Base-by-base conservation (phyloP, 2,888 invertebrate species). In the Polylopha cassiicola region DNA sequence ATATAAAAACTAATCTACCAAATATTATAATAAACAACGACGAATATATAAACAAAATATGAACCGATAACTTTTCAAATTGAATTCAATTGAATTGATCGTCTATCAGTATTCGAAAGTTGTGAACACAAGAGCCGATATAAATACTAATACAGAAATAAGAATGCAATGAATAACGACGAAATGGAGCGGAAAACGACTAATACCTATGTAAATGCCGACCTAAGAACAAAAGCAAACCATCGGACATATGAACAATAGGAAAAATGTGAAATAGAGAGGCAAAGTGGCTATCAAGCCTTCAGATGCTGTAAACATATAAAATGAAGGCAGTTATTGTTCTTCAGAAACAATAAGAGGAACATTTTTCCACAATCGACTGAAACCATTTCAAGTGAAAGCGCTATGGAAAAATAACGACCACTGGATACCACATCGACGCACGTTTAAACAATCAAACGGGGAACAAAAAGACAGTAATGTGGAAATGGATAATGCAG, bases 361-460 rank as follows among this genome's bases (percentile, higher is more conserved):
- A 73, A 78, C 76, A 79, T 80, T 79, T 74, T 82, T 79, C 75
- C 79, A 78, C 82, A 80, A 79, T 77, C 78, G 79, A 80, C 73
- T 81, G 76, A 73, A 73, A 71, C 80, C 76, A 73, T 77, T 81
- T 74, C 65, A 66, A 82, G 80, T 75, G 77, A 79, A 79, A 80
- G 73, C 69, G 55, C 65, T 63, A 64, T 73, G 71, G 78, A 73
- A 77, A 78, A 77, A 77, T 76, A 79, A 77, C 76, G 64, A 65
- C 61, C 71, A 72, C 63, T 73, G 79, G 75, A 75, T 75, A 79
- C 77, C 72, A 73, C 84, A 82, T 85, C 78, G 81, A 79, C 77
- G 80, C 81, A 76, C 81, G 81, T 74, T 81, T 80, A 84, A 81
- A 85, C 82, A 85, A 85, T 84, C 84, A 80, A 74, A 77, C 70